A percentile compares a stretch with the other conserved stretches of the same genome.
These are phyloP conservation scores for Conus ventricosus DNA, from an alignment of 1,140 invertebrate genomes.

Conservation along the genomic window DNA sequence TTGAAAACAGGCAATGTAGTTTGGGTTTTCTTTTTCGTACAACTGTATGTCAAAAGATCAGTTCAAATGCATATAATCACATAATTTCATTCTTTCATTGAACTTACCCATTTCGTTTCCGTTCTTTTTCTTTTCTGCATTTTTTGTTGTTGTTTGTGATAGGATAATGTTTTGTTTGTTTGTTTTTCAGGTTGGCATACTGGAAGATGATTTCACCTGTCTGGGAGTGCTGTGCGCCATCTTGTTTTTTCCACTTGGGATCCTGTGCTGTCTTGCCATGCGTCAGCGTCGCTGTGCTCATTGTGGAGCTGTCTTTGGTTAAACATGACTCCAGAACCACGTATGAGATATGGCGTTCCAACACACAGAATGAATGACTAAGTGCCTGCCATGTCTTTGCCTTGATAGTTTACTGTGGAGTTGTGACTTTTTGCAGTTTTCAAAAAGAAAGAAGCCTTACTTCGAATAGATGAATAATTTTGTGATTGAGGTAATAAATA, in stretches of 20 bases:
- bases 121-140: not conserved
- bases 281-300: conserved; percentile 88
- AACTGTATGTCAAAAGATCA: no score
- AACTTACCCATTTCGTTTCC: no score
- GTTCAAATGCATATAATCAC: no score
- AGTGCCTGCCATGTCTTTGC: not conserved
- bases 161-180: not conserved
- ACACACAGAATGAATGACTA: not conserved
- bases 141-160: not conserved
- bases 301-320: conserved; percentile 86
- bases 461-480: not conserved
- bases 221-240: conserved; percentile 89
- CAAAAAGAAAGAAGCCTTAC: not conserved
- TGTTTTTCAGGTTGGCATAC: conserved; percentile 81
- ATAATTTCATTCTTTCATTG: no score
- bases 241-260: conserved; percentile 88
- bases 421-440: not conserved
- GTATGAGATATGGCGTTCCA: not conserved
- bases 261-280: conserved; percentile 86
- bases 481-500: not conserved
- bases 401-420: not conserved
- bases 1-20: no score
- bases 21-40: no score
- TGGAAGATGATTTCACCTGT: conserved; percentile 88
- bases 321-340: not conserved